Evolutionary conservation across 2,888 invertebrate species (phyloP), one percentile per base, ranked within the genome.

Genomic region (Plemyria rubiginata): DNA sequence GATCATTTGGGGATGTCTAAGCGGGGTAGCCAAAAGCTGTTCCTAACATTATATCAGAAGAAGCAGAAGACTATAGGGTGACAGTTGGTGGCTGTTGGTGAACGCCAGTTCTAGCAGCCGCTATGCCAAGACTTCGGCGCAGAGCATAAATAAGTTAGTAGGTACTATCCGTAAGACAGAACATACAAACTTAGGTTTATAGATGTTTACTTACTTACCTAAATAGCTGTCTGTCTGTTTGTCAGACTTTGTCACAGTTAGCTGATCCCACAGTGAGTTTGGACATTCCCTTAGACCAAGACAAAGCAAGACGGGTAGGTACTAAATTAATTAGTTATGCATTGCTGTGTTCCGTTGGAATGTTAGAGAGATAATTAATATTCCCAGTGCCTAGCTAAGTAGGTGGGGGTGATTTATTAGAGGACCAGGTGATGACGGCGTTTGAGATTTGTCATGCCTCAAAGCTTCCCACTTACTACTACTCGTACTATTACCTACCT

Each of bases 241-340:
- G 11, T 16, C 15, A 45, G 11, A 45, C 45, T 41, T 36, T 45
- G 36, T 48, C 54, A n/a, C 46, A 48, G 48, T 9, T 52, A 41
- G 9, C 16, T 41, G 13, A 9, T 13, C 52, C 28, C 28, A 11
- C 22, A 52, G 38, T 52, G 50, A 54, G 45, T 55, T 45, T 38
- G 28, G 50, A 45, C 49, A 54, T 49, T 48, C 59, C n/a, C 53
- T 6, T 8, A 46, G 53, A 57, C 53, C 1, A 15, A 51, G 52
- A 62, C 56, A 51, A 43, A 43, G 45, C 45, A 45, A 43, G 49
- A 16, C 29, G 45, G 11, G 32, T 45, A 50, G 11, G 32, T 45
- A 50, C 36, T 62, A 48, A 61, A 62, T 62, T 54, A 63, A 51
- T 50, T 54, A 54, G 51, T 46, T 46, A 60, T 41, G 59, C 59